A percentile compares a stretch with the other conserved stretches of the same genome.
phyloP scores from a whole-genome alignment of 1,140 invertebrate genomes.

The Saccostrea glomerata region DNA sequence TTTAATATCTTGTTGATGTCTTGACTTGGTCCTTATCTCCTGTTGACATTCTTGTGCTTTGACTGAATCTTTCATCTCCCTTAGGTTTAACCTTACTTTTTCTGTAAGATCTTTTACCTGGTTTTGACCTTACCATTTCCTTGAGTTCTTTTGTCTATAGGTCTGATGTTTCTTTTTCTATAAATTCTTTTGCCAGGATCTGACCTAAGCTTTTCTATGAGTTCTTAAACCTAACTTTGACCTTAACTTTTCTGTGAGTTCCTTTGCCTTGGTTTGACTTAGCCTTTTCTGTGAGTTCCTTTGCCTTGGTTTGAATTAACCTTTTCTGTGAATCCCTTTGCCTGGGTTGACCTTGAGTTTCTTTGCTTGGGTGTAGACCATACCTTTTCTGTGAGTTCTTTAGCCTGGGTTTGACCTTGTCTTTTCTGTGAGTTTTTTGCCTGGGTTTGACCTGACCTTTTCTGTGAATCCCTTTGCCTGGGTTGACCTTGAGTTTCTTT shows the following conservation, averaged over 20 bases:
- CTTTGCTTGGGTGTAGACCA: too few species aligned
- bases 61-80: too few species aligned
- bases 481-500: not conserved
- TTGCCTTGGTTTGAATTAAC: too few species aligned
- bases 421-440: conserved; percentile 56
- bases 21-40: too few species aligned
- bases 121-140: too few species aligned
- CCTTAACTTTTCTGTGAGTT: not conserved
- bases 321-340: too few species aligned
- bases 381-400: conserved; percentile 61
- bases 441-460: conserved; percentile 51
- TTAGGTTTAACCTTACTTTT: conserved; percentile 61
- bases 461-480: not conserved
- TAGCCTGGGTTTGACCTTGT: too few species aligned
- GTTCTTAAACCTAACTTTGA: not conserved
- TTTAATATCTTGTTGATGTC: too few species aligned
- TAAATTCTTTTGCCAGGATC: not conserved
- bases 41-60: too few species aligned
- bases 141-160: conserved; percentile 66
- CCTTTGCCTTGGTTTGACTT: not conserved
- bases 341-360: too few species aligned
- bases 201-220: not conserved
- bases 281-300: not conserved
- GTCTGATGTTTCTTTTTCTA: not conserved
- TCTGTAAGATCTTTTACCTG: conserved; percentile 49